Base-by-base conservation (phyloP, 2,888 invertebrate species). In the Anorthoa munda region DNA sequence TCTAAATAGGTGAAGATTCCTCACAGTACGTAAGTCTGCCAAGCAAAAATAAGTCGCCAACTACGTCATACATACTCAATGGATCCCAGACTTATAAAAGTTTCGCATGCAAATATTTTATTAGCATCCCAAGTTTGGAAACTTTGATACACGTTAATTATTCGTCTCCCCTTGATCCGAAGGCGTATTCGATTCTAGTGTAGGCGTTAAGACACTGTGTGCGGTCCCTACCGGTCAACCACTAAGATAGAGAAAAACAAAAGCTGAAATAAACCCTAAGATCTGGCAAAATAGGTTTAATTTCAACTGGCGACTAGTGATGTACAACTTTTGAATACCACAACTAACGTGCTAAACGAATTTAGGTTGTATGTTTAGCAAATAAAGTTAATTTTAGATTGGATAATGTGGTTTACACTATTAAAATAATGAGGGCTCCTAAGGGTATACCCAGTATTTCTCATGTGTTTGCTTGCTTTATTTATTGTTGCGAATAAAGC, bases 391-490 rank as follows among this genome's bases (percentile, higher is more conserved):
- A 68, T 73, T 87, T 83, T 79, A 23, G 75, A 74, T 75, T 80
- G 76, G 56, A 45, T 53, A 53, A 65, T 58, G 53, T 66, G 72
- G 77, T 93, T 94, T 92, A 93, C 89, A 93, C 93, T 93, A 94
- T 95, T 95, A 94, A 94, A 95, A 94, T 95, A 95, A 95, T 95
- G 94, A 94, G 93, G 90, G 87, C 92, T 93, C 93, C 93, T 93
- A 90, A 93, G 94, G 94, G 94, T 93, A 93, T 92, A 92, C 92
- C 90, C 87, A 94, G 93, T 94, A 94, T 95, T 94, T 94, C 94
- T 95, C 94, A 92, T 94, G 92, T 94, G 94, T 93, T 94, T 92
- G 91, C 89, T 86, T 92, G 89, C 90, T 93, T 94, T 95, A 94
- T 95, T 95, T 95, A 94, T 95, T 93, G 90, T 88, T 87, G 91